phyloP scores from a whole-genome alignment of 2,888 invertebrate species.

The Opisthograptis luteolata region DNA sequence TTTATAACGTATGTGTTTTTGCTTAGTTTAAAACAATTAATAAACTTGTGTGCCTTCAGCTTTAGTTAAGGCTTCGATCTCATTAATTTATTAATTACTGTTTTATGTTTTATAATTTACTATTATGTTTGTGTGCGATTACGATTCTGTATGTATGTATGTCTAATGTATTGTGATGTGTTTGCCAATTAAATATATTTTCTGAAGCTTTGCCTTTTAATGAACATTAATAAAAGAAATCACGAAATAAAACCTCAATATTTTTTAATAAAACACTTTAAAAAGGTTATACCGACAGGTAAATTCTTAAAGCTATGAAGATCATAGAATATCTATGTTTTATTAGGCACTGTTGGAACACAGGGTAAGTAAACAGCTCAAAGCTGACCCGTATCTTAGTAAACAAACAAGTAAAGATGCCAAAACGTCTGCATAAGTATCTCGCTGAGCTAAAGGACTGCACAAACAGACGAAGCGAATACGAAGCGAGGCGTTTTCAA shows the following conservation, averaged over 20 bases:
- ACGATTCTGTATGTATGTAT: constrained; percentile 7
- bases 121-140: constrained; percentile 1
- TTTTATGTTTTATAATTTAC: not conserved
- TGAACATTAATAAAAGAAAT: constrained; percentile 19
- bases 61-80: constrained; percentile 4
- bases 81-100: constrained; percentile 8
- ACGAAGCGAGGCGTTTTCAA: too few relatives aligned
- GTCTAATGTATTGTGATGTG: constrained; percentile 23
- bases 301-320: constrained; percentile 63
- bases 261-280: constrained; percentile 36
- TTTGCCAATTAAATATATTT: constrained; percentile 32
- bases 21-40: too few relatives aligned
- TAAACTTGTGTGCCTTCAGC: not conserved
- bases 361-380: constrained; percentile 10
- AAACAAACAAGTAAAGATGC: too few relatives aligned
- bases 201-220: constrained; percentile 3
- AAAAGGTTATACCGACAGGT: constrained; percentile 61
- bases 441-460: too few relatives aligned
- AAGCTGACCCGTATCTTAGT: too few relatives aligned
- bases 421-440: too few relatives aligned
- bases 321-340: constrained; percentile 18
- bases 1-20: not conserved
- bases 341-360: constrained; percentile 21
- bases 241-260: constrained; percentile 44
- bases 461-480: too few relatives aligned